Evolutionary conservation across 2,888 invertebrate genomes (phyloP).

Genomic region (Ceramica pisi): DNA sequence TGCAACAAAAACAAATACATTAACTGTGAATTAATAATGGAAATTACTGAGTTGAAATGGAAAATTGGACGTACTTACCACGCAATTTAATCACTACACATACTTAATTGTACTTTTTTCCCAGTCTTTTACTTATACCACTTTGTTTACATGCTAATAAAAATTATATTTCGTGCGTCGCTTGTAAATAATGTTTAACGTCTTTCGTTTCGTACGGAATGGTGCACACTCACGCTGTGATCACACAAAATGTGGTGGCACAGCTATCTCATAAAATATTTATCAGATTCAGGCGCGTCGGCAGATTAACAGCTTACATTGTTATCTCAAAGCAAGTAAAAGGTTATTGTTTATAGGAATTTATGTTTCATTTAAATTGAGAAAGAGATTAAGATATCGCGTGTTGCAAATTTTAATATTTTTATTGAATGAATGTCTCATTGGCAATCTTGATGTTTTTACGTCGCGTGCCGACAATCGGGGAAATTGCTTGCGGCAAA

Average conservation of each 20-base stretch:
- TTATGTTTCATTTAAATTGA: neutral
- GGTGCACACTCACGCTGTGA: slow-evolving; percentile 22
- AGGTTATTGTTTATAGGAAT: slow-evolving; percentile 4
- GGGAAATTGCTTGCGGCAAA: slow-evolving; percentile 3
- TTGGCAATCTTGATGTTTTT: slow-evolving; percentile 9
- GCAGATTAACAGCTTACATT: slow-evolving; percentile 52
- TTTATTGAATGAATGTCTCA: slow-evolving; percentile 7
- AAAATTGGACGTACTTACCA: slow-evolving; percentile 23
- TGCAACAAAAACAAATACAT: neutral
- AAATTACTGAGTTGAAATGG: neutral
- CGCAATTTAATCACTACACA: slow-evolving; percentile 24
- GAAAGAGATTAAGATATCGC: neutral
- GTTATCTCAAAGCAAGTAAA: slow-evolving; percentile 38
- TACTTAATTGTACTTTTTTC: neutral
- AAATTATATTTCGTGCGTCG: neutral
- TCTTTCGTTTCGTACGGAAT: slow-evolving; percentile 13
- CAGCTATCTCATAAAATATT: slow-evolving; percentile 35
- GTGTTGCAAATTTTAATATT: neutral
- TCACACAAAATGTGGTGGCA: slow-evolving; percentile 31
- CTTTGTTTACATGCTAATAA: neutral
- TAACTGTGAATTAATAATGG: neutral
- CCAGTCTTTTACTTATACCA: neutral
- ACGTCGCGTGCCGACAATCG: slow-evolving; percentile 15
- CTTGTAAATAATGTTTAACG: slow-evolving; percentile 18
- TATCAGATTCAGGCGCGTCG: slow-evolving; percentile 47